A percentile compares a stretch with the other conserved stretches of the same genome.
These are phyloP conservation scores for Pseudanteris insignis DNA, from an alignment of 2,888 invertebrate genomes.

Conservation along the genomic window DNA sequence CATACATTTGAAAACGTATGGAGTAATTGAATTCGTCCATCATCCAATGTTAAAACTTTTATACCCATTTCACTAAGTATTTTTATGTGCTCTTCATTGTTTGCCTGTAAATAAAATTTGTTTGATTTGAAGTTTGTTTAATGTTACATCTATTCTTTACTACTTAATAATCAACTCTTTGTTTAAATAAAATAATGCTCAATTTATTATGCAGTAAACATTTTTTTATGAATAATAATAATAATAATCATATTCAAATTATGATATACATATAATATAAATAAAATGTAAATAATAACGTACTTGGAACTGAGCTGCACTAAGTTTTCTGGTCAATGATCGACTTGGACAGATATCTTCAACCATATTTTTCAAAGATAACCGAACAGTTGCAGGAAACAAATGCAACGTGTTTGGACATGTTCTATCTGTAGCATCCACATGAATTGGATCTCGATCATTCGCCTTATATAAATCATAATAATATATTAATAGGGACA, in stretches of 20 bases:
- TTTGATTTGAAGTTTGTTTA: no score
- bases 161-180: no score
- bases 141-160: no score
- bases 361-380: slow-evolving; percentile 85
- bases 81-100: slow-evolving; percentile 87
- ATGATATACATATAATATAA: no score
- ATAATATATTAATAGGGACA: neutral
- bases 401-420: slow-evolving; percentile 88
- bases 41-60: slow-evolving; percentile 84
- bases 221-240: no score
- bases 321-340: slow-evolving; percentile 71
- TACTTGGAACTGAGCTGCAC: slow-evolving; percentile 77
- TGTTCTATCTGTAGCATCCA: slow-evolving; percentile 75
- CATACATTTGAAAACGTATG: slow-evolving; percentile 86
- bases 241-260: no score
- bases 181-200: no score
- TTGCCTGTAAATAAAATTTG: no score
- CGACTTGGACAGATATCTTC: slow-evolving; percentile 80
- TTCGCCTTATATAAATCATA: slow-evolving; percentile 49
- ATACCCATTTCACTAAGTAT: slow-evolving; percentile 95
- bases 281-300: no score
- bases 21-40: slow-evolving; percentile 91
- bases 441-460: slow-evolving; percentile 65
- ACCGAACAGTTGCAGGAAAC: slow-evolving; percentile 84
- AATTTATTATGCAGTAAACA: no score